phyloP scores from a whole-genome alignment of 2,888 invertebrate genomes.

The Bellardia pandia region DNA sequence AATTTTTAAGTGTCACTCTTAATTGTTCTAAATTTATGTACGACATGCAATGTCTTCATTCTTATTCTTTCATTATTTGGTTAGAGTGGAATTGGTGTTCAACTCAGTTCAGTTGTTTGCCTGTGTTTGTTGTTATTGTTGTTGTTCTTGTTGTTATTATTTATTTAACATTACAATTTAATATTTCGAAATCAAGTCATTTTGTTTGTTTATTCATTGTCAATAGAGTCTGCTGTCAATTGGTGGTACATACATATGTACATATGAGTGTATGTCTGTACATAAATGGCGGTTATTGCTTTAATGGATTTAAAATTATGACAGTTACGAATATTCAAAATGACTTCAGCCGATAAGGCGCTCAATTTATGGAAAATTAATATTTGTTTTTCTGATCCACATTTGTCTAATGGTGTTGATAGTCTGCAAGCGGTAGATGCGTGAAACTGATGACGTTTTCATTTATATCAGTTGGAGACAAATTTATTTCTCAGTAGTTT shows the following conservation, averaged over 20 bases:
- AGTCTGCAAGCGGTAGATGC: neutral
- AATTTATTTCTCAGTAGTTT: too few species aligned
- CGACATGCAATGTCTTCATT: conserved; percentile 22
- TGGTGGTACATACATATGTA: neutral
- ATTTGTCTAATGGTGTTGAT: neutral
- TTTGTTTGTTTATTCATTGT: conserved; percentile 52
- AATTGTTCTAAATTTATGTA: conserved; percentile 67
- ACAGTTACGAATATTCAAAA: conserved; percentile 48
- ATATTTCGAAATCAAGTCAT: conserved; percentile 58
- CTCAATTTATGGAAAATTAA: conserved; percentile 26
- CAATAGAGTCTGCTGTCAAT: conserved; percentile 45
- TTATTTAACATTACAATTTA: conserved; percentile 48
- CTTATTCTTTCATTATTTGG: neutral
- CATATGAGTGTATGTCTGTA: too few species aligned
- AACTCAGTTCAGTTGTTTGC: neutral
- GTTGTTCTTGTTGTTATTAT: conserved; percentile 7
- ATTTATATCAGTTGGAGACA: neutral
- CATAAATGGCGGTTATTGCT: conserved; percentile 40
- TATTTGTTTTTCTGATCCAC: neutral
- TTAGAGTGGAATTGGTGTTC: neutral
- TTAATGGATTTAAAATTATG: conserved; percentile 62
- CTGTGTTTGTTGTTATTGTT: conserved; percentile 8
- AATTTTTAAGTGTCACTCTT: conserved; percentile 60
- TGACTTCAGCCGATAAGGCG: conserved; percentile 38
- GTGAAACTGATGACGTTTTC: neutral